Evolutionary conservation across 2,113 vertebrate genomes (phyloP).

Genomic region (Saccopteryx bilineata): DNA sequence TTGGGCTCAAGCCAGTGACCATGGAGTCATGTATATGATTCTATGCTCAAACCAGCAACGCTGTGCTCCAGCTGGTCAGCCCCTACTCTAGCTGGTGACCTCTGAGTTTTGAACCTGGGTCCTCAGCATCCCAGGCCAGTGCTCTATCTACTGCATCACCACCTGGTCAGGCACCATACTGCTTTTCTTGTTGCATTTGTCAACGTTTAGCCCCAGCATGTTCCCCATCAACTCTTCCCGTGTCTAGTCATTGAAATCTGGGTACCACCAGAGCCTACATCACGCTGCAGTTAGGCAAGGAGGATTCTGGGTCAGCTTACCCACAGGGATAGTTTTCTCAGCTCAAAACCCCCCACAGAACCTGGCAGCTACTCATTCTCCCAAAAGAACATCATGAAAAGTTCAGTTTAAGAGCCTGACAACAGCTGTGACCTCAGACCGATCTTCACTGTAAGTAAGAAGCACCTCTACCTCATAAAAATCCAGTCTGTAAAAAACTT

Average conservation of each 20-base stretch:
- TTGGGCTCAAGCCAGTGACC: too few species aligned
- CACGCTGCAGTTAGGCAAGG: not conserved
- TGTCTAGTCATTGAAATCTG: not conserved
- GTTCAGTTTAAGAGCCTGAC: not conserved
- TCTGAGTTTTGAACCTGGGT: too few species aligned
- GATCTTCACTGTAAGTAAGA: not conserved
- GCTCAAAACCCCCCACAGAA: not conserved
- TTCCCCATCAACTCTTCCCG: not conserved
- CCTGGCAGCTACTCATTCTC: not conserved
- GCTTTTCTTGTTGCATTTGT: not conserved
- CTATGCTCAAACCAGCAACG: too few species aligned
- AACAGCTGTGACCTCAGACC: constrained; percentile 33
- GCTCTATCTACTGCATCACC: too few species aligned
- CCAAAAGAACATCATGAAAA: constrained; percentile 15
- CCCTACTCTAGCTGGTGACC: too few species aligned
- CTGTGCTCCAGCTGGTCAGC: too few species aligned
- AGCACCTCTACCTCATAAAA: not conserved
- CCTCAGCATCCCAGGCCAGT: too few species aligned
- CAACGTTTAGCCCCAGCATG: not conserved
- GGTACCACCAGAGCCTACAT: not conserved
- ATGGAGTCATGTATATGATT: too few species aligned
- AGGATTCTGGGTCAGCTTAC: not conserved
- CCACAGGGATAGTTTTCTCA: not conserved
- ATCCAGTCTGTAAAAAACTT: constrained; percentile 10
- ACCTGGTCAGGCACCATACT: not conserved